Conservation (phyloP, 2,888 invertebrate genomes). For the Orthosia gracilis region DNA sequence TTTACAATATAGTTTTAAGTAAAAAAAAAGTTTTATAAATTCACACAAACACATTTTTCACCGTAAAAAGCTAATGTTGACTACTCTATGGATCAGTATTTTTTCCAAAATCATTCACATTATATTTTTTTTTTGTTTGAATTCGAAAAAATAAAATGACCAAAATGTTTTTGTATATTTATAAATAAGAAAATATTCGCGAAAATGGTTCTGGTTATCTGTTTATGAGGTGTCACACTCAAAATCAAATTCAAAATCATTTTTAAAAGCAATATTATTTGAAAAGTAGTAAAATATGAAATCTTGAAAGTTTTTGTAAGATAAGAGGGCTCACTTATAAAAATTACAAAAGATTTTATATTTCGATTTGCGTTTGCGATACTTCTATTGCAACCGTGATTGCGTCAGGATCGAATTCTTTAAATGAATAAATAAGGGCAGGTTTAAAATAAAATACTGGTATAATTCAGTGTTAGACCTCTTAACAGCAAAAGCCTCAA, state of each 20-base stretch:
- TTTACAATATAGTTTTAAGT: conserved; percentile 71
- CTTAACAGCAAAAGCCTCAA: conserved; percentile 56
- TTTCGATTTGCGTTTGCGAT: conserved; percentile 70
- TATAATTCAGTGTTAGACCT: conserved; percentile 49
- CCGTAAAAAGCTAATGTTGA: conserved; percentile 73
- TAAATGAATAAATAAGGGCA: conserved; percentile 29
- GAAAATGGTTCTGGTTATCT: conserved; percentile 69
- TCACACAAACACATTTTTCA: conserved; percentile 70
- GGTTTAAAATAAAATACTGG: conserved; percentile 28
- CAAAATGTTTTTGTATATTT: conserved; percentile 85
- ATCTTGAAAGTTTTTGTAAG: conserved; percentile 76
- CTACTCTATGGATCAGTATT: conserved; percentile 79
- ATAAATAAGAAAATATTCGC: conserved; percentile 76
- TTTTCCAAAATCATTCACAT: conserved; percentile 71
- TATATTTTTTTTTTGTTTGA: conserved; percentile 68
- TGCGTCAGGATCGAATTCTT: conserved; percentile 69
- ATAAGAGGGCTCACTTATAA: conserved; percentile 84
- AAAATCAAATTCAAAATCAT: conserved; percentile 42
- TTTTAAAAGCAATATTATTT: conserved; percentile 48
- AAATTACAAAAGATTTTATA: conserved; percentile 79
- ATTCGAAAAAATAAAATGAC: conserved; percentile 80
- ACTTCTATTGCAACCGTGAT: conserved; percentile 55
- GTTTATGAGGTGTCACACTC: conserved; percentile 68
- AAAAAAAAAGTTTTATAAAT: conserved; percentile 63
- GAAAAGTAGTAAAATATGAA: conserved; percentile 74